Conservation (phyloP, 2,888 invertebrate genomes). For the Dasysyrphus tricinctus region DNA sequence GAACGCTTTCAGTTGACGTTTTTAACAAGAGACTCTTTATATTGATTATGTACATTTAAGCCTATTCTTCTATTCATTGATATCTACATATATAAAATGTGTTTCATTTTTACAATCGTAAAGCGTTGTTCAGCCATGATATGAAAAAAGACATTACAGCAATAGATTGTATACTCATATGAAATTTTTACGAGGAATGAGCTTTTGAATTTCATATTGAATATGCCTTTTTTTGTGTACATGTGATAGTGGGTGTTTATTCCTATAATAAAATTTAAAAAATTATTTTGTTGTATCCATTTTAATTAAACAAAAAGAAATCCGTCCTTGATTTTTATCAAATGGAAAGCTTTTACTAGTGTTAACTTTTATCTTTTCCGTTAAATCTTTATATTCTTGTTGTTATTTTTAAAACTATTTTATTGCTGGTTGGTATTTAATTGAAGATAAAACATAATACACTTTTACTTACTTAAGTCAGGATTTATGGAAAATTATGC, state of each 20-base stretch:
- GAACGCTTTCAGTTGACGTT: constrained; percentile 52
- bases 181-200: constrained; percentile 36
- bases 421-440: background rate
- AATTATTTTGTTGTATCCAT: background rate
- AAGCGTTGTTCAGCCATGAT: constrained; percentile 27
- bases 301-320: constrained; percentile 18
- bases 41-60: constrained; percentile 23
- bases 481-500: background rate
- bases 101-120: constrained; percentile 12
- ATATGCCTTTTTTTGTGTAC: constrained; percentile 42
- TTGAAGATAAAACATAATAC: background rate
- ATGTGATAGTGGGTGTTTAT: constrained; percentile 28
- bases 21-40: background rate
- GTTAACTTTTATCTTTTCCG: background rate
- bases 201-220: constrained; percentile 34
- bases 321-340: constrained; percentile 34
- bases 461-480: background rate
- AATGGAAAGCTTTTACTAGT: constrained; percentile 63
- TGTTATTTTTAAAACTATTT: background rate
- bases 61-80: constrained; percentile 38
- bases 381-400: background rate
- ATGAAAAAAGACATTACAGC: background rate
- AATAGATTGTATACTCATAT: background rate
- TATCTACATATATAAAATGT: constrained; percentile 27
- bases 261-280: background rate